These are phyloP conservation scores for Anas bahamensis DNA, from an alignment of 2,797 vertebrate species.

Conservation along the genomic window DNA sequence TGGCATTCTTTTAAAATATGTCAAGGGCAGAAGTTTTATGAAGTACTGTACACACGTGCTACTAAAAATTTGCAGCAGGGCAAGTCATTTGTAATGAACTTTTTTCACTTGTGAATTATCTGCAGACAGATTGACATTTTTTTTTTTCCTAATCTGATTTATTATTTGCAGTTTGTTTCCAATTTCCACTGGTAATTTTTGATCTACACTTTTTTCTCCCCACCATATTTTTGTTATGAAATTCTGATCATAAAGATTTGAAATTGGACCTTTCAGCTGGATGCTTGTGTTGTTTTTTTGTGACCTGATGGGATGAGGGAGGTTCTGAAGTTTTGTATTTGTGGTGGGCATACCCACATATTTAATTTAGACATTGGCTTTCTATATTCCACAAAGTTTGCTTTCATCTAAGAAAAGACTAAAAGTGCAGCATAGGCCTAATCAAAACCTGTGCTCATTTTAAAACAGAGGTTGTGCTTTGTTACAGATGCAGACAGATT, in stretches of 20 bases:
- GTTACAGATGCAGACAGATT: background rate
- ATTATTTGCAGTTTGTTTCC: conserved; percentile 15
- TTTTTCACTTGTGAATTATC: conserved; percentile 54
- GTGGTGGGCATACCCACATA: background rate
- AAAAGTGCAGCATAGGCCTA: background rate
- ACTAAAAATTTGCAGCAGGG: conserved; percentile 51
- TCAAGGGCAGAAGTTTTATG: conserved; percentile 43
- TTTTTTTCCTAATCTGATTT: background rate
- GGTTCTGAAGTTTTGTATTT: background rate
- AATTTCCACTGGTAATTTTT: conserved; percentile 26
- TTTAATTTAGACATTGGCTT: background rate
- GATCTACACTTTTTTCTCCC: background rate
- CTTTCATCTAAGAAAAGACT: background rate
- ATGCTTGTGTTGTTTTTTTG: background rate
- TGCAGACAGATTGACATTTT: background rate
- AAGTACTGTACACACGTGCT: conserved; percentile 11
- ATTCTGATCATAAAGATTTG: background rate
- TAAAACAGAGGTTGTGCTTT: background rate
- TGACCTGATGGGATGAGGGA: background rate
- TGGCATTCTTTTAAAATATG: conserved; percentile 18
- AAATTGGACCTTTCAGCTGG: background rate
- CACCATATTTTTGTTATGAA: background rate
- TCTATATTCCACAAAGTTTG: background rate
- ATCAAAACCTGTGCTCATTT: background rate
- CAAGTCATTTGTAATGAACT: conserved; percentile 38